phyloP scores from a whole-genome alignment of 2,113 vertebrate genomes.

The Scolopax mira region DNA sequence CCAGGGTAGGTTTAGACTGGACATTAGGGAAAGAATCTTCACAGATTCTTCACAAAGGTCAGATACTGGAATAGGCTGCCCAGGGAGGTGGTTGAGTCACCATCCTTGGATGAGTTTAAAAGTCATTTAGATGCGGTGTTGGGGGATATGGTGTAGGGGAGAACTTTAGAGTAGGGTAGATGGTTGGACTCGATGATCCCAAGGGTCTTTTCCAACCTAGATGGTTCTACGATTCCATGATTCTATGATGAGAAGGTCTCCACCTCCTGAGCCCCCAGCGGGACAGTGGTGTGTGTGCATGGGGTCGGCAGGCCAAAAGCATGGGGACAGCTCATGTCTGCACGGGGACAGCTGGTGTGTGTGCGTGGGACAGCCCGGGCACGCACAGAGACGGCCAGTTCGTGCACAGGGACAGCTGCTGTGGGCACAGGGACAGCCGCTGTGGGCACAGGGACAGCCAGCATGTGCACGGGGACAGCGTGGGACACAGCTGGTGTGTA shows the following conservation, averaged over 20 bases:
- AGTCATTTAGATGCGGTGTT: too few relatives aligned
- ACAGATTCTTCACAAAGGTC: too few relatives aligned
- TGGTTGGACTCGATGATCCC: too few relatives aligned
- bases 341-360: rapidly evolving
- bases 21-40: too few relatives aligned
- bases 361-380: rapidly evolving
- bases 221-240: too few relatives aligned
- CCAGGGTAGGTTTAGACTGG: too few relatives aligned
- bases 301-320: neutral
- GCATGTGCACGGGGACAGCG: rapidly evolving
- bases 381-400: rapidly evolving
- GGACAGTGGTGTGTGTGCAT: rapidly evolving
- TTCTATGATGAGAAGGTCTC: neutral
- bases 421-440: neutral
- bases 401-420: neutral
- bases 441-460: neutral
- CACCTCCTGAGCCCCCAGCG: neutral
- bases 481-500: neutral
- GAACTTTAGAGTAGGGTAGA: too few relatives aligned
- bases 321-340: neutral
- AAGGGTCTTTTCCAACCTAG: too few relatives aligned
- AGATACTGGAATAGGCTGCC: too few relatives aligned
- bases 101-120: too few relatives aligned
- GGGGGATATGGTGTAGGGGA: too few relatives aligned
- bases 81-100: too few relatives aligned